These are phyloP conservation scores for Lordiphosa collinella DNA, from an alignment of 1,140 invertebrate genomes.

Conservation along the genomic window DNA sequence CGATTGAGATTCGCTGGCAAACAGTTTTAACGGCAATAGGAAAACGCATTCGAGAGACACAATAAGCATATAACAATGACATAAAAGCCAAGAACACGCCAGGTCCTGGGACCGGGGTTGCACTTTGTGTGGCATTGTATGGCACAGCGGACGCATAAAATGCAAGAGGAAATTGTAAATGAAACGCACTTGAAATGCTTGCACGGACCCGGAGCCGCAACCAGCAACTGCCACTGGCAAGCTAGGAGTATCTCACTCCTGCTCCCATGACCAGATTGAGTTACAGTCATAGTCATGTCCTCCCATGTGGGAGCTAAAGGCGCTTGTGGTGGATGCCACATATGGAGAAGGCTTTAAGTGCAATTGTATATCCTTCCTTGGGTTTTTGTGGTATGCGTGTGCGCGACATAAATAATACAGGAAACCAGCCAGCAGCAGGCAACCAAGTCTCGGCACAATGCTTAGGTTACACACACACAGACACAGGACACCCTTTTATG, in stretches of 20 bases:
- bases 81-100: conserved; percentile 52
- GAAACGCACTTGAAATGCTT: conserved; percentile 73
- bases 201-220: conserved; percentile 13
- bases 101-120: conserved; percentile 16
- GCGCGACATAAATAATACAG: conserved; percentile 66
- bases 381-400: conserved; percentile 55
- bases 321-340: conserved; percentile 61
- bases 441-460: conserved; percentile 21
- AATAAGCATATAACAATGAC: conserved; percentile 70
- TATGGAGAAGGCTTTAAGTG: conserved; percentile 71
- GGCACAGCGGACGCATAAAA: conserved; percentile 59
- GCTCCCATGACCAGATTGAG: conserved; percentile 18
- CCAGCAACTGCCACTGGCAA: conserved; percentile 9
- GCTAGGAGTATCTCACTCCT: conserved; percentile 11
- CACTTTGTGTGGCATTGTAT: conserved; percentile 49
- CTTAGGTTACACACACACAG: conserved; percentile 22
- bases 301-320: conserved; percentile 35
- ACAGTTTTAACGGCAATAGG: conserved; percentile 56
- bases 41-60: conserved; percentile 30
- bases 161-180: conserved; percentile 68
- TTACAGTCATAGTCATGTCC: conserved; percentile 43
- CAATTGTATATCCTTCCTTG: conserved; percentile 68
- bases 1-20: conserved; percentile 58
- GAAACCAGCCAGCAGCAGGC: conserved; percentile 24
- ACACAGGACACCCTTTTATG: conserved; percentile 52